Evolutionary conservation across 2,797 vertebrate genomes (phyloP).

Genomic region (Danio kyathit): DNA sequence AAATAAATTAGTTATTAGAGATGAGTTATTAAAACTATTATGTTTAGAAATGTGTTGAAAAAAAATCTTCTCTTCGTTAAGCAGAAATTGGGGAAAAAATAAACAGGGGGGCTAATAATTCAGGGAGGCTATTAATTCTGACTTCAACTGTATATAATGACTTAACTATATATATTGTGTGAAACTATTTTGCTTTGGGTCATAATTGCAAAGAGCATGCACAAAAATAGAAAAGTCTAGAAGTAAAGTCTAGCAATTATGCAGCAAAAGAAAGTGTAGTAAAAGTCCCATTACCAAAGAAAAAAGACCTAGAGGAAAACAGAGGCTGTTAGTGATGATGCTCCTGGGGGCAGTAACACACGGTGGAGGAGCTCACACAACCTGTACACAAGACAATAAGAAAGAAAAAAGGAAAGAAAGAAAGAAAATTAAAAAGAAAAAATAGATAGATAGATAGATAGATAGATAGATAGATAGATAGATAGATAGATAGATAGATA

Average conservation of each 20-base stretch:
- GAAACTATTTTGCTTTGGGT: neutral
- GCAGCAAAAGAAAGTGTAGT: slow-evolving; percentile 65
- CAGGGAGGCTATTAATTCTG: too few species aligned
- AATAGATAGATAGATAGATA: slow-evolving; percentile 62
- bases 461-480: slow-evolving; percentile 70
- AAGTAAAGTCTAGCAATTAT: slow-evolving; percentile 47
- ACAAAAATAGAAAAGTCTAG: neutral
- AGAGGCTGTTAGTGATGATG: slow-evolving; percentile 98
- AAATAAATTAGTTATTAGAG: too few species aligned
- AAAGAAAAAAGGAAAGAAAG: slow-evolving; percentile 47
- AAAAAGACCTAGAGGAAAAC: slow-evolving; percentile 96
- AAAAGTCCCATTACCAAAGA: slow-evolving; percentile 87
- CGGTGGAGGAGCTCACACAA: slow-evolving; percentile 94
- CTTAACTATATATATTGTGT: too few species aligned
- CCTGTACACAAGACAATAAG: slow-evolving; percentile 93
- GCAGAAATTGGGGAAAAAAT: too few species aligned
- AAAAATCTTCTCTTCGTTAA: too few species aligned
- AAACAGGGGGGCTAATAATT: too few species aligned
- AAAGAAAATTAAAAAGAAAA: slow-evolving; percentile 52
- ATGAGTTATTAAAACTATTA: too few species aligned
- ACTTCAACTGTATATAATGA: too few species aligned
- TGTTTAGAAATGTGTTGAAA: too few species aligned
- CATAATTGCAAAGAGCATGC: neutral
- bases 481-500: slow-evolving; percentile 71
- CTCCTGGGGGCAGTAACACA: slow-evolving; percentile 99